Evolutionary conservation across 2,888 invertebrate genomes (phyloP).

Genomic region (Sinodicranocentrus sp.): DNA sequence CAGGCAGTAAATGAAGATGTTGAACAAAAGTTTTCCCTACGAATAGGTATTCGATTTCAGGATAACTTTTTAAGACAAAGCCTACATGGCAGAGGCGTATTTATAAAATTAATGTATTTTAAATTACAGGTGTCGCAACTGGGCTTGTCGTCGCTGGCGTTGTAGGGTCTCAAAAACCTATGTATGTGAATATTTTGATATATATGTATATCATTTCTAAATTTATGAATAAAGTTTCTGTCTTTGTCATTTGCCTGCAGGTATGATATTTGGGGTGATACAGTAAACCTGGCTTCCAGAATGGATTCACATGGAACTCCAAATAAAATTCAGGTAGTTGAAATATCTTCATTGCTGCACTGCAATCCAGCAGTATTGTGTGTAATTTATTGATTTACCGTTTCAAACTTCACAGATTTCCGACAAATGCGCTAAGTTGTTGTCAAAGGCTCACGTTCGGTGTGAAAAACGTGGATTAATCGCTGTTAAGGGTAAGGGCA

Average conservation of each 20-base stretch:
- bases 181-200: conserved; percentile 78
- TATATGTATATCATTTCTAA: not conserved
- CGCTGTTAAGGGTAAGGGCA: conserved; percentile 73
- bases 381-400: not conserved
- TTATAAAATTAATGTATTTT: not conserved
- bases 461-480: conserved; percentile 68
- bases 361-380: not conserved
- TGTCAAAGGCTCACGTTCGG: conserved; percentile 62
- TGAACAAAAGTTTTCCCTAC: conserved; percentile 84
- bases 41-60: conserved; percentile 83
- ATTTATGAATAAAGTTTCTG: not conserved
- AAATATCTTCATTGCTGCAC: not conserved
- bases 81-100: not conserved
- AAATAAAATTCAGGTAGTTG: conserved; percentile 86
- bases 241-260: no score
- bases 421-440: conserved; percentile 68
- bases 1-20: conserved; percentile 82
- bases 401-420: conserved; percentile 59
- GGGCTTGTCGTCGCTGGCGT: conserved; percentile 96
- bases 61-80: not conserved
- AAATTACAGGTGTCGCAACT: conserved; percentile 87
- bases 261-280: conserved; percentile 98
- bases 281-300: conserved; percentile 97
- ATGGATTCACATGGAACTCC: conserved; percentile 95
- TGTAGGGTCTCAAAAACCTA: conserved; percentile 94